Conservation (phyloP, 2,797 vertebrate genomes). For the Nannoperca australis region DNA sequence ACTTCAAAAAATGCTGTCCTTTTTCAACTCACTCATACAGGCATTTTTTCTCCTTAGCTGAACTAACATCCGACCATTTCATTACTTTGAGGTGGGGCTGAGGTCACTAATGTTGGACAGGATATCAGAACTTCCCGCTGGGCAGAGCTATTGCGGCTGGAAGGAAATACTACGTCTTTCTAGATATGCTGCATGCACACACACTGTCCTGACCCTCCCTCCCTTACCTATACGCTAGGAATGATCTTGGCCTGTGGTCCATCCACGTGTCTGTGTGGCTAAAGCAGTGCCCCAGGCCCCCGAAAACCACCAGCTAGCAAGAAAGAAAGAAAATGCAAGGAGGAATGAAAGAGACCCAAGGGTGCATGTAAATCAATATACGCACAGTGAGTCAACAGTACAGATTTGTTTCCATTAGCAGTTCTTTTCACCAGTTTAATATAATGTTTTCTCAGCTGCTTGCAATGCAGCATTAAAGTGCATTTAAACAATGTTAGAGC, state of each 20-base stretch:
- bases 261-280: conserved; percentile 36
- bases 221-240: conserved; percentile 25
- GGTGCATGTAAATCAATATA: conserved; percentile 68
- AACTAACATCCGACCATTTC: conserved; percentile 54
- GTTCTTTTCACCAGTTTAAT: conserved; percentile 47
- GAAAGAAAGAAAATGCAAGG: conserved; percentile 56
- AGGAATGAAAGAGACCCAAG: conserved; percentile 53
- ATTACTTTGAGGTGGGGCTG: conserved; percentile 62
- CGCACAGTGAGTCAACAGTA: conserved; percentile 47
- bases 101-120: conserved; percentile 61
- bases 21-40: conserved; percentile 33
- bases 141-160: conserved; percentile 45
- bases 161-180: conserved; percentile 34
- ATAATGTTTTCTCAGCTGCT: conserved; percentile 48
- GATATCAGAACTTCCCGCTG: conserved; percentile 55
- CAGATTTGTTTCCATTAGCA: conserved; percentile 63
- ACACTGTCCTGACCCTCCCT: conserved; percentile 19
- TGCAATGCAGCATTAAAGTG: conserved; percentile 45
- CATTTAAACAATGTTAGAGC: conserved; percentile 53
- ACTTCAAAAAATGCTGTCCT: conserved; percentile 45
- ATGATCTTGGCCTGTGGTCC: conserved; percentile 26
- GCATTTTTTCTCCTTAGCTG: conserved; percentile 14
- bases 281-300: conserved; percentile 32
- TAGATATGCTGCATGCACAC: conserved; percentile 12
- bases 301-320: conserved; percentile 30